Evolutionary conservation across 2,113 vertebrate species (phyloP).

Genomic region (Rhinopithecus roxellana): DNA sequence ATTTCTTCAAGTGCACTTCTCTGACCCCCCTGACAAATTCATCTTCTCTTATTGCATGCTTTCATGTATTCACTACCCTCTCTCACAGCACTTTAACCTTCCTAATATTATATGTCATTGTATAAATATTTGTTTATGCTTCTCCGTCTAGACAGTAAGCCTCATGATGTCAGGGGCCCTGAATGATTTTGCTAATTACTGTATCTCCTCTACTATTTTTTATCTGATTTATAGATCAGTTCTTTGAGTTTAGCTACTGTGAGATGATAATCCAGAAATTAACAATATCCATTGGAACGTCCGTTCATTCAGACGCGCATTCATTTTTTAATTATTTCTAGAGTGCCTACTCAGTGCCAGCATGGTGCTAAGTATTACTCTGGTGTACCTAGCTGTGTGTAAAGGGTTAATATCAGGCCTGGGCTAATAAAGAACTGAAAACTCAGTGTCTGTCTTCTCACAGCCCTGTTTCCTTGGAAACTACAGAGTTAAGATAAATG

Average conservation of each 20-base stretch:
- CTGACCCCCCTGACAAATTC: not conserved
- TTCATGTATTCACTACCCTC: not conserved
- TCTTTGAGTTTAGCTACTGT: not conserved
- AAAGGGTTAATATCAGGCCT: not conserved
- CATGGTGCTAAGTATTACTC: not conserved
- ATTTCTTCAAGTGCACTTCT: not conserved
- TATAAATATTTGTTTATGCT: not conserved
- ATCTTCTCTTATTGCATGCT: not conserved
- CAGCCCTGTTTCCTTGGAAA: constrained; percentile 68
- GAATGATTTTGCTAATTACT: not conserved
- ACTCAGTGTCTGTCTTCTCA: not conserved
- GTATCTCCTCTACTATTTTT: not conserved
- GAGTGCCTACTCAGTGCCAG: not conserved
- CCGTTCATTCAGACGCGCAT: not conserved
- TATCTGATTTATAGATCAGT: not conserved
- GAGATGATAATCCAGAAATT: not conserved
- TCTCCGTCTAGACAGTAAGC: not conserved
- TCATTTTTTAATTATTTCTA: not conserved
- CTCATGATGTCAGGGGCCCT: not conserved
- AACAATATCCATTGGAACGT: rapidly evolving
- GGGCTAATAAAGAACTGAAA: not conserved
- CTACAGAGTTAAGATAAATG: constrained; percentile 53
- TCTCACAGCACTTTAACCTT: not conserved
- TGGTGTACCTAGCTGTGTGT: not conserved
- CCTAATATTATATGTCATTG: not conserved